Evolutionary conservation across 1,140 invertebrate genomes (phyloP).

Genomic region (Himalopsyche phryganea): DNA sequence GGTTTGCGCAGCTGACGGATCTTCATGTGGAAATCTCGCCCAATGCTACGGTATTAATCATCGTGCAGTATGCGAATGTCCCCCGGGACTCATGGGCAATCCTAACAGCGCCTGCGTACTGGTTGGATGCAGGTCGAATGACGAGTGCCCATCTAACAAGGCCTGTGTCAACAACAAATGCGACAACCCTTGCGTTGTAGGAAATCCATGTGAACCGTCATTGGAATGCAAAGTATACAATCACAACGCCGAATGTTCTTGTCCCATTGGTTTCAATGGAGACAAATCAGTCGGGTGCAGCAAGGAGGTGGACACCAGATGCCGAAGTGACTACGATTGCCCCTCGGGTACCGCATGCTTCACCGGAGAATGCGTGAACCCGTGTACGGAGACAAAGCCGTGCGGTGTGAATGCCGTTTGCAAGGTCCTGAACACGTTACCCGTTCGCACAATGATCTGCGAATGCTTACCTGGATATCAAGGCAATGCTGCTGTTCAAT

Average conservation of each 20-base stretch:
- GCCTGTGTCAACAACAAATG: constrained; percentile 80
- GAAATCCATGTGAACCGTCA: constrained; percentile 64
- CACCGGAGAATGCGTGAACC: constrained; percentile 76
- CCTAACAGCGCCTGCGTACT: constrained; percentile 71
- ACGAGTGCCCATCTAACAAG: constrained; percentile 69
- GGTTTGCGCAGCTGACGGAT: constrained; percentile 65
- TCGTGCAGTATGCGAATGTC: constrained; percentile 75
- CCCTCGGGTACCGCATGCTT: constrained; percentile 79
- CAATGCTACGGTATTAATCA: constrained; percentile 75
- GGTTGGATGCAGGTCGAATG: constrained; percentile 71
- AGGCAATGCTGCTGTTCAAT: constrained; percentile 75
- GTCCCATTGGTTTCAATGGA: constrained; percentile 72
- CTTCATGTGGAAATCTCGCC: constrained; percentile 67
- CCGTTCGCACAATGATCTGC: constrained; percentile 85
- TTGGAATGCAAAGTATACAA: constrained; percentile 74
- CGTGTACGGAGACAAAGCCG: constrained; percentile 73
- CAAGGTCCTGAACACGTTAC: constrained; percentile 73
- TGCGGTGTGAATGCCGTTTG: constrained; percentile 81
- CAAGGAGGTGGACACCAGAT: constrained; percentile 58
- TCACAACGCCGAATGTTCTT: constrained; percentile 72
- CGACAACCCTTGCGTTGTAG: constrained; percentile 66
- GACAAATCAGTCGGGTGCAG: constrained; percentile 65
- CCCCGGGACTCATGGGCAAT: constrained; percentile 76
- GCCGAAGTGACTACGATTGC: constrained; percentile 76
- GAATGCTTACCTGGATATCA: constrained; percentile 80